Percentiles rank a stretch among this genome's conserved stretches.
Evolutionary conservation across 2,113 vertebrate genomes (phyloP).

Genomic region (Rhinogobius similis): DNA sequence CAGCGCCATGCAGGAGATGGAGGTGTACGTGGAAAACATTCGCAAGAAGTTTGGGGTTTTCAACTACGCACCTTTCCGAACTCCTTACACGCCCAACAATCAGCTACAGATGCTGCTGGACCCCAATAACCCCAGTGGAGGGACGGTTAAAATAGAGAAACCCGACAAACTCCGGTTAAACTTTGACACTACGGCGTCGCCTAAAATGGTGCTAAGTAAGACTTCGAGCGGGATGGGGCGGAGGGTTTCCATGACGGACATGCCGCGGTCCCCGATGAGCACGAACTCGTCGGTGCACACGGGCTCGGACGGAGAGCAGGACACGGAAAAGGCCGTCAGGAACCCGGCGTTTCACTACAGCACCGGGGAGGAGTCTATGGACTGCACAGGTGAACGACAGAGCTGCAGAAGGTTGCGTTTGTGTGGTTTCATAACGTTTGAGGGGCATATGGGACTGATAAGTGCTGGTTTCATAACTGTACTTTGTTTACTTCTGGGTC

Average conservation of each 20-base stretch:
- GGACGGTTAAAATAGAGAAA: slow-evolving; percentile 90
- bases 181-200: slow-evolving; percentile 95
- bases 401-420: neutral
- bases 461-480: too few relatives aligned
- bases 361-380: slow-evolving; percentile 96
- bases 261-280: slow-evolving; percentile 96
- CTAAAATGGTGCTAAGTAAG: slow-evolving; percentile 93
- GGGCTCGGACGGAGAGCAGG: slow-evolving; percentile 94
- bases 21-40: slow-evolving; percentile 97
- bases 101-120: slow-evolving; percentile 97
- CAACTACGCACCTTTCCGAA: slow-evolving; percentile 97
- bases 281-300: slow-evolving; percentile 97
- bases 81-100: slow-evolving; percentile 95
- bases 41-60: slow-evolving; percentile 94
- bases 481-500: too few relatives aligned
- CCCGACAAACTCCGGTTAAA: slow-evolving; percentile 94
- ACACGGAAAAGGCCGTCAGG: slow-evolving; percentile 84
- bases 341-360: slow-evolving; percentile 90
- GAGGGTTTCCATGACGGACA: slow-evolving; percentile 90
- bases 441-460: too few relatives aligned
- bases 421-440: too few relatives aligned
- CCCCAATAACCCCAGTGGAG: slow-evolving; percentile 88
- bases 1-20: slow-evolving; percentile 99
- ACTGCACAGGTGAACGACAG: slow-evolving; percentile 81
- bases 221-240: slow-evolving; percentile 83